Percentiles rank a stretch among this genome's conserved stretches.
phyloP scores from a whole-genome alignment of 2,797 vertebrate genomes.

The Sitta carolinensis region DNA sequence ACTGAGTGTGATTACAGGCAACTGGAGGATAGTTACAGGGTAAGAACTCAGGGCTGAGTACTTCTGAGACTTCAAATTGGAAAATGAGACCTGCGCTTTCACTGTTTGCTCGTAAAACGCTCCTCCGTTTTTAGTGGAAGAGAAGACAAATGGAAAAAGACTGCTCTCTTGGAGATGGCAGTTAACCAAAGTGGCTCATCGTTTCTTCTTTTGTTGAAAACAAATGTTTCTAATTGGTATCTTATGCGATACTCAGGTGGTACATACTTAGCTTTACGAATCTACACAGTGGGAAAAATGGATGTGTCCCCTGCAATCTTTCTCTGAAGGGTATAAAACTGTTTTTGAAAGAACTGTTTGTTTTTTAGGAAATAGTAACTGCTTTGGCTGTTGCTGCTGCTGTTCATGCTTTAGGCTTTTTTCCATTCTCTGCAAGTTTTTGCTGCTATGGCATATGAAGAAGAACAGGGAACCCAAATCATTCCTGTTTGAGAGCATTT shows the following conservation, averaged over 20 bases:
- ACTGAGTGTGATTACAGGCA: background rate
- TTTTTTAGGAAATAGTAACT: background rate
- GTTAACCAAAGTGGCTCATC: background rate
- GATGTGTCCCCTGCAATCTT: background rate
- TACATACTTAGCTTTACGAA: background rate
- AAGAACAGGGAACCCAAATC: background rate
- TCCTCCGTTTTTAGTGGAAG: background rate
- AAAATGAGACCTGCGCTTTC: slow-evolving; percentile 37
- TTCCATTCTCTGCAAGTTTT: background rate
- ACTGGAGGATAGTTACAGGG: slow-evolving; percentile 10
- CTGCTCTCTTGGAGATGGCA: background rate
- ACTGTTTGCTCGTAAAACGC: background rate
- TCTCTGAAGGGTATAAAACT: background rate
- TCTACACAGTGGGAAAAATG: background rate
- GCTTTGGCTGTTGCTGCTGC: background rate
- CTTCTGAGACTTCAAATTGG: slow-evolving; percentile 6
- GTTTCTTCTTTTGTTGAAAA: background rate
- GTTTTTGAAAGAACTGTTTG: background rate
- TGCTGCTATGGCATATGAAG: background rate
- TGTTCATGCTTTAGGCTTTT: background rate
- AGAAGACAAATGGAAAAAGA: background rate
- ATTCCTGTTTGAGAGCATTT: background rate
- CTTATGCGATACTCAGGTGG: background rate
- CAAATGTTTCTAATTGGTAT: background rate
- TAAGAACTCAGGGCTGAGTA: background rate